Percentiles rank a stretch among this genome's conserved stretches.
phyloP scores from a whole-genome alignment of 2,797 vertebrate genomes.

The Anguilla obscura region DNA sequence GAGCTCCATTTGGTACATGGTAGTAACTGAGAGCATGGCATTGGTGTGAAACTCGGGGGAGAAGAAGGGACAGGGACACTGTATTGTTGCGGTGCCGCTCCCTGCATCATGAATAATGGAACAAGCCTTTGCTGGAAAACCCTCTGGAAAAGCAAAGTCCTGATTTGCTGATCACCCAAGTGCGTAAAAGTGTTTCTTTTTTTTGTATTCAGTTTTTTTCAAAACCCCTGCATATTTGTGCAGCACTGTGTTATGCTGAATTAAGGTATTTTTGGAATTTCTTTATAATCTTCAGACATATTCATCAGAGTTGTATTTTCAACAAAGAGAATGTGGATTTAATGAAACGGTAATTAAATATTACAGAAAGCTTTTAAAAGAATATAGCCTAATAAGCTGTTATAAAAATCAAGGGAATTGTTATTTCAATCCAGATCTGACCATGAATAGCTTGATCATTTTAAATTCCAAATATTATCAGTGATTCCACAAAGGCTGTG shows the following conservation, averaged over 20 bases:
- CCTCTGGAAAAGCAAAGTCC: not conserved
- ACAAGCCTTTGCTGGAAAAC: not conserved
- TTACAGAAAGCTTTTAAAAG: not conserved
- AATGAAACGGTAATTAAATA: not conserved
- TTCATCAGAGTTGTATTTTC: not conserved
- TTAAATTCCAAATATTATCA: not conserved
- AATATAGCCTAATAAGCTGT: not conserved
- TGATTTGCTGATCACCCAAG: not conserved
- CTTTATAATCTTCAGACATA: not conserved
- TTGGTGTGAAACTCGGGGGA: not conserved
- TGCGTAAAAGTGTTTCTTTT: not conserved
- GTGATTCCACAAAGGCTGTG: not conserved
- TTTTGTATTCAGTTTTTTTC: not conserved
- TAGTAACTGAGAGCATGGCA: not conserved
- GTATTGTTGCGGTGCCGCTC: not conserved
- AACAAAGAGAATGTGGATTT: not conserved
- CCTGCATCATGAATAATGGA: not conserved
- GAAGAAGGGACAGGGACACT: not conserved
- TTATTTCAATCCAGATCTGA: not conserved
- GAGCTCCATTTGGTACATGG: not conserved
- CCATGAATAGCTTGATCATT: not conserved
- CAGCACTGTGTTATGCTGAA: not conserved
- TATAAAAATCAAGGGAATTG: not conserved
- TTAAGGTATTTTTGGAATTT: not conserved
- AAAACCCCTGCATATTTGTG: not conserved